These are phyloP conservation scores for Chondrilla cf. caribensis DNA, from an alignment of 37 sponge, comb jelly and placozoan genomes.

Conservation along the genomic window DNA sequence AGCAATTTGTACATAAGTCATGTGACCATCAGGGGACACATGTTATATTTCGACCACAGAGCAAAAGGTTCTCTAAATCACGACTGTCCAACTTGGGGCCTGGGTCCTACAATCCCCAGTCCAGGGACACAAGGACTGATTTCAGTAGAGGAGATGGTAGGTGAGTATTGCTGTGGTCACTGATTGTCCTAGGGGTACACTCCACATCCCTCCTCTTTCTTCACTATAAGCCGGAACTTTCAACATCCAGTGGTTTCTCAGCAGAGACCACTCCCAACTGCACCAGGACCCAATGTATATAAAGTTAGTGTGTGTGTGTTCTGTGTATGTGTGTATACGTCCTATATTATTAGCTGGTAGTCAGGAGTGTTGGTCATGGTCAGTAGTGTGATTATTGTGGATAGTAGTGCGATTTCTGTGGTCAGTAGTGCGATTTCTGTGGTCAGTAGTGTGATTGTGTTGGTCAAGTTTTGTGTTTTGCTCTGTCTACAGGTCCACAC, in stretches of 20 bases:
- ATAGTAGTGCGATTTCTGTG: too few relatives aligned
- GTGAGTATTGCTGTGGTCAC: not conserved
- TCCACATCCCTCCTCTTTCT: too few relatives aligned
- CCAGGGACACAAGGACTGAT: not conserved
- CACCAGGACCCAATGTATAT: conserved; percentile 70
- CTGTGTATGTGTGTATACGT: too few relatives aligned
- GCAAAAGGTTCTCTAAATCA: conserved; percentile 28
- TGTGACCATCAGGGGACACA: not conserved
- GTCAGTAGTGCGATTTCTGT: too few relatives aligned
- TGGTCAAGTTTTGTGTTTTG: too few relatives aligned
- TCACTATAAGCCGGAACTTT: conserved; percentile 37
- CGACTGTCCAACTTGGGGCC: conserved; percentile 29
- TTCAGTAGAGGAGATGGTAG: conserved; percentile 33
- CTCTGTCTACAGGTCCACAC: not conserved
- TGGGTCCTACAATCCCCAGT: conserved; percentile 30
- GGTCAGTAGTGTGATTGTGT: too few relatives aligned
- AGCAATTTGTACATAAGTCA: not conserved
- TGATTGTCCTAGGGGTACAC: too few relatives aligned
- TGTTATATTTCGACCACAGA: conserved; percentile 7
- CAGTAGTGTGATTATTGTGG: too few relatives aligned
- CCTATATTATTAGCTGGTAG: too few relatives aligned
- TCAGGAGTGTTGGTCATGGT: too few relatives aligned
- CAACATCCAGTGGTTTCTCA: conserved; percentile 38
- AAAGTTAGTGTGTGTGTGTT: conserved; percentile 17
- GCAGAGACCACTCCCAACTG: not conserved